Base-by-base conservation (phyloP, 2,113 vertebrate genomes). In the Vulpes vulpes region DNA sequence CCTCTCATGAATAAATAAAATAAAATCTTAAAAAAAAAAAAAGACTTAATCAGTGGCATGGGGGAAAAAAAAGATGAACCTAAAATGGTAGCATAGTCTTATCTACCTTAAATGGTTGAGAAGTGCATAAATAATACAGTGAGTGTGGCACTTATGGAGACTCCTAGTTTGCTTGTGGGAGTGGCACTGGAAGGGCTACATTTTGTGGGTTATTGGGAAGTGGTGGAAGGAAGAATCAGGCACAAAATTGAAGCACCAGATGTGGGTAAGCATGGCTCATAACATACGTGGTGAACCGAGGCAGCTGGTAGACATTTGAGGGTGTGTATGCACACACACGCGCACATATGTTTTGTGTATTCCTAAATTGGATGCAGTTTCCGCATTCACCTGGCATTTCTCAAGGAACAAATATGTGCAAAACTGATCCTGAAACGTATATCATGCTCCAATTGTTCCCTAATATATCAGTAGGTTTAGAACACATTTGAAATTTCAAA, bases 401-500 rank as follows among this genome's bases (percentile, higher is more conserved):
- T 38, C 51, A 11, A 89, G 23, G 30, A 19, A 79, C 27, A 64
- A 71, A 59, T 65, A 17, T 15, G 0, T 76, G 14, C 16, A 11
- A 16, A 78, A 69, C 53, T 38, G 8, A 76, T 89, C 30, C 25
- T 79, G 16, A 85, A 79, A n/a, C 17, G 32, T 38, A 3, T 20
- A 94, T n/a, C 85, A 43, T n/a, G 4, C 16, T 81, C 49, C 51
- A 38, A 38, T 8, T 85, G 23, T 84, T 73, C 3, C 55, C 30
- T 89, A 89, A 74, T 60, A 59, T 25, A 35, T 65, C 62, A 43
- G 0, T 19, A 83, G 60, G 19, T 3, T 25, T 59, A 32, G 27
- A 65, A 67, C 19, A 35, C 23, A 60, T 81, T 90, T 76, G 73
- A 69, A 95, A 38, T 67, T 90, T 92, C 85, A 69, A 82, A 80